A percentile compares a stretch with the other conserved stretches of the same genome.
These are phyloP conservation scores for Hormaphis cornu DNA, from an alignment of 1,140 invertebrate species.

Conservation along the genomic window DNA sequence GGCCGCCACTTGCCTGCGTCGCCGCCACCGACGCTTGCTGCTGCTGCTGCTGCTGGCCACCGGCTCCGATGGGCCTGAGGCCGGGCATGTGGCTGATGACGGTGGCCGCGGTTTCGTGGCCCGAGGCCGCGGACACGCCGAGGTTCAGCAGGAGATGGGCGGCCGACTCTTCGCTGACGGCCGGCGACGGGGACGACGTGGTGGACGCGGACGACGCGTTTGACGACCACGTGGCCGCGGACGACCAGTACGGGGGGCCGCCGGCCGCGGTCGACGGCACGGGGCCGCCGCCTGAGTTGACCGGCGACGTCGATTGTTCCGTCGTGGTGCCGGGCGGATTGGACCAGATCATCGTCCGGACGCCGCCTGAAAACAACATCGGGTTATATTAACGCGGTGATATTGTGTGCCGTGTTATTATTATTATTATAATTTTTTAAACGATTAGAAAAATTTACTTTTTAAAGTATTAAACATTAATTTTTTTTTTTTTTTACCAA, in stretches of 20 bases:
- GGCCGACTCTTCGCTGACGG: conserved; percentile 61
- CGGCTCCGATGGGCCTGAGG: conserved; percentile 23
- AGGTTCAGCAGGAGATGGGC: conserved; percentile 72
- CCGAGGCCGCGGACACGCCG: conserved; percentile 64
- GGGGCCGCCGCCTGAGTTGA: conserved; percentile 30
- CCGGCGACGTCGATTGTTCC: conserved; percentile 41
- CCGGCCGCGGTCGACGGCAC: conserved; percentile 40
- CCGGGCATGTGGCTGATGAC: conserved; percentile 48
- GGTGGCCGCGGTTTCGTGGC: conserved; percentile 73
- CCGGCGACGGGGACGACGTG: conserved; percentile 34
- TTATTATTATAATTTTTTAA: no score
- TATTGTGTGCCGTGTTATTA: no score
- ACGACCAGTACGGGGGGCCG: conserved; percentile 45
- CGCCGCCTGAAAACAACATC: conserved; percentile 51
- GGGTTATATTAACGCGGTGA: no score
- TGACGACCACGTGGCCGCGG: conserved; percentile 45
- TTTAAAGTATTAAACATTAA: no score
- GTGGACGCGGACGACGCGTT: conserved; percentile 35
- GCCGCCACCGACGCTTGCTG: conserved; percentile 35
- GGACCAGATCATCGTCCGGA: conserved; percentile 85
- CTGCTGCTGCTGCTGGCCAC: conserved; percentile 20
- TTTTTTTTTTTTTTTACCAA: no score
- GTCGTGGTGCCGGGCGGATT: conserved; percentile 47
- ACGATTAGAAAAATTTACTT: no score
- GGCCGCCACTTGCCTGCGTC: conserved; percentile 27